phyloP scores from a whole-genome alignment of 2,888 invertebrate species.

The Caenorhabditis auriculariae region DNA sequence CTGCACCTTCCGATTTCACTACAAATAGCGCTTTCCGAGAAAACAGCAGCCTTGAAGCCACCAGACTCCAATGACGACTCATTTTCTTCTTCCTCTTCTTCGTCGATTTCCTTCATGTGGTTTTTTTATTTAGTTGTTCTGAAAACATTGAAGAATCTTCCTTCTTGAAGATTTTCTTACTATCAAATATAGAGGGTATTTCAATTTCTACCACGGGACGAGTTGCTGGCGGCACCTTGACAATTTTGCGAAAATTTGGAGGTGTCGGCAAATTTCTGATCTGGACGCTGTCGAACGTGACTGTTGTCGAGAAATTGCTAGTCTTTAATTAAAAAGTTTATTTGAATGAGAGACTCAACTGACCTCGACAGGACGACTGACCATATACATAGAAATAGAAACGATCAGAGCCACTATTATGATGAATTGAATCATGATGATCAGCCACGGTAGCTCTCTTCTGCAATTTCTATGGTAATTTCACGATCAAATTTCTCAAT shows the following conservation, averaged over 20 bases:
- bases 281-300: constrained; percentile 18
- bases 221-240: not conserved
- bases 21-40: constrained; percentile 14
- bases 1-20: constrained; percentile 22
- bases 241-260: constrained; percentile 8
- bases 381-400: constrained; percentile 14
- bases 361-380: constrained; percentile 5
- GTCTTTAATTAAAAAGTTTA: constrained; percentile 1
- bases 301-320: constrained; percentile 5
- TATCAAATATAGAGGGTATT: not conserved
- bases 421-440: constrained; percentile 21
- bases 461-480: too few relatives aligned
- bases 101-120: constrained; percentile 9
- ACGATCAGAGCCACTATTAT: constrained; percentile 16
- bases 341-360: too few relatives aligned
- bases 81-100: constrained; percentile 12
- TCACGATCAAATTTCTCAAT: too few relatives aligned
- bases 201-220: not conserved
- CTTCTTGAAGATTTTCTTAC: not conserved
- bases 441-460: constrained; percentile 24
- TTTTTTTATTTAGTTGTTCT: too few relatives aligned
- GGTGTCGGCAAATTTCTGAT: constrained; percentile 14
- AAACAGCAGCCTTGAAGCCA: constrained; percentile 14
- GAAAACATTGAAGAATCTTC: constrained; percentile 5
- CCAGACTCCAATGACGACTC: not conserved